phyloP scores from a whole-genome alignment of 2,113 vertebrate species.

The Pluvianellus socialis region DNA sequence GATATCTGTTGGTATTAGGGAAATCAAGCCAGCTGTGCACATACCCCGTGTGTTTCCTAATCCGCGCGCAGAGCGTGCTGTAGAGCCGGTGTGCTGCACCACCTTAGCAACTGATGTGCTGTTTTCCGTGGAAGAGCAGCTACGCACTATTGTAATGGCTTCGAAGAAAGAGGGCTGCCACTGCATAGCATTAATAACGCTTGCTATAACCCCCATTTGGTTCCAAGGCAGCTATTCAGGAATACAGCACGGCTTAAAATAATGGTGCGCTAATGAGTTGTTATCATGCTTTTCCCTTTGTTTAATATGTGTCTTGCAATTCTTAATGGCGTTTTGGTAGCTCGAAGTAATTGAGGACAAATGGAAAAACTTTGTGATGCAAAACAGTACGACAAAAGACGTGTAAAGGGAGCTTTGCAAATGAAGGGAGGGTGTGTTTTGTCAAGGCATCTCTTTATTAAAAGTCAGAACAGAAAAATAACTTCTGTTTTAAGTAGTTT shows the following conservation, averaged over 20 bases:
- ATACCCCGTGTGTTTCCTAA: not conserved
- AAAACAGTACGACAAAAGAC: not conserved
- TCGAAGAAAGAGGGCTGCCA: not conserved
- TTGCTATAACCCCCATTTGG: not conserved
- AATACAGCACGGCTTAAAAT: not conserved
- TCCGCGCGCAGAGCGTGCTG: not conserved
- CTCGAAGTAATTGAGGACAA: not conserved
- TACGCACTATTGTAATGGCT: not conserved
- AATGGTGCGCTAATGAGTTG: not conserved
- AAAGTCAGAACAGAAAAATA: not conserved
- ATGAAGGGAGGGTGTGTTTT: not conserved
- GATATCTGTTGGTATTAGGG: not conserved
- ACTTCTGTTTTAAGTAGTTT: not conserved
- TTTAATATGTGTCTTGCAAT: not conserved
- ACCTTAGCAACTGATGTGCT: not conserved
- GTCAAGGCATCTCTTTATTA: not conserved
- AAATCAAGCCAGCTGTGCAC: not conserved
- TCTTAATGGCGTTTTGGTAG: not conserved
- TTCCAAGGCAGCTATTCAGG: not conserved
- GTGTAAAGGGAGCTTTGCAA: not conserved
- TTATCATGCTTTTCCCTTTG: not conserved
- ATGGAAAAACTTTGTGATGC: not conserved
- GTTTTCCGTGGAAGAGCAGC: not conserved
- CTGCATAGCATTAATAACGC: not conserved
- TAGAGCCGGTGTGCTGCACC: not conserved